Conservation (phyloP, 2,113 vertebrate species). For the Cyphomyrus discorhynchus region DNA sequence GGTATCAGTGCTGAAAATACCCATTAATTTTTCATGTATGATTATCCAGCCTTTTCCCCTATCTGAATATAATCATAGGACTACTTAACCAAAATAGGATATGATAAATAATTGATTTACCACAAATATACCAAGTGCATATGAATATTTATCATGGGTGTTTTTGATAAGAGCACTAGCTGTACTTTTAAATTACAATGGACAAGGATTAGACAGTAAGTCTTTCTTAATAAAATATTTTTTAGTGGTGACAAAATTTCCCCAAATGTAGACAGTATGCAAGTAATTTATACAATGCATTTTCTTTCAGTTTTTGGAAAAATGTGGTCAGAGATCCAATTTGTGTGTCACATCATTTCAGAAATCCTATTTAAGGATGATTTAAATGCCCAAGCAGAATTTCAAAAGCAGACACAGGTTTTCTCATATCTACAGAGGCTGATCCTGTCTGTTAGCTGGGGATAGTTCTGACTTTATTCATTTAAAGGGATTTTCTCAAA, state of each 20-base stretch:
- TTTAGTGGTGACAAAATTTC: not conserved
- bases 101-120: not conserved
- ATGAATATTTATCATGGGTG: not conserved
- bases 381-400: not conserved
- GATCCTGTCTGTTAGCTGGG: not conserved
- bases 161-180: not conserved
- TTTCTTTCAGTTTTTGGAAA: not conserved
- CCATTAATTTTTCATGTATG: conserved; percentile 2
- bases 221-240: not conserved
- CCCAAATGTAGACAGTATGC: not conserved
- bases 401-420: not conserved
- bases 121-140: not conserved
- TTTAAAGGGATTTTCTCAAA: not conserved
- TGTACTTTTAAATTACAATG: not conserved
- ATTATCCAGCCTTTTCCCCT: not conserved
- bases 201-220: not conserved
- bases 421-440: not conserved
- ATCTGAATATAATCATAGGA: not conserved
- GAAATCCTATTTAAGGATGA: not conserved
- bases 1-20: not conserved
- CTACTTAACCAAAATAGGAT: not conserved
- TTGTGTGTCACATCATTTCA: not conserved
- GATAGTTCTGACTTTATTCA: not conserved
- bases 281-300: not conserved
- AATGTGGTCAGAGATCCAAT: not conserved